Conservation (phyloP, 2,888 invertebrate genomes). For the Morpho achilles region DNA sequence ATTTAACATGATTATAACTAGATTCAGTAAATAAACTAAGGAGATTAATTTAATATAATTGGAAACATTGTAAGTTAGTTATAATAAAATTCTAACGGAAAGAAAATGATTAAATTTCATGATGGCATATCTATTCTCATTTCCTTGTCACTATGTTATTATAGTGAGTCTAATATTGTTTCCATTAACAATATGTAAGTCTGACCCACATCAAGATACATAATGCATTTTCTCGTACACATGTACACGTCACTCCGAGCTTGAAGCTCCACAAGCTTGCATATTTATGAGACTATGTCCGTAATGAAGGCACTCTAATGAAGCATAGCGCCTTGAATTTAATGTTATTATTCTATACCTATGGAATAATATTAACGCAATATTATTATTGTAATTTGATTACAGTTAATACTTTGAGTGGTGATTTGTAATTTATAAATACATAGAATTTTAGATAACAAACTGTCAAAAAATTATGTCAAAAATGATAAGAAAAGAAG, state of each 20-base stretch:
- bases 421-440: no score
- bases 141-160: background rate
- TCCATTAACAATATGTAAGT: constrained; percentile 8
- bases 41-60: no score
- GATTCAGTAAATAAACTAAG: no score
- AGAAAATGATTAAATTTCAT: background rate
- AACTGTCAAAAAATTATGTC: no score
- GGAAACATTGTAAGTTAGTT: no score
- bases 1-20: no score
- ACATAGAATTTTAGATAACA: no score
- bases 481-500: no score
- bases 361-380: background rate
- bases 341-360: constrained; percentile 15
- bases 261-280: constrained; percentile 29
- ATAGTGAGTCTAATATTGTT: background rate
- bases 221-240: constrained; percentile 19
- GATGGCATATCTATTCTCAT: background rate
- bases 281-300: constrained; percentile 35
- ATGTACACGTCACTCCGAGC: constrained; percentile 26
- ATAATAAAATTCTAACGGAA: no score
- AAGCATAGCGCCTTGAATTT: constrained; percentile 25
- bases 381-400: no score
- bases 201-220: constrained; percentile 17
- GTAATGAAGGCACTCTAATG: constrained; percentile 29
- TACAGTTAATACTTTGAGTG: no score